Base-by-base conservation (phyloP, 2,888 invertebrate species). In the Calliopum simillimum region DNA sequence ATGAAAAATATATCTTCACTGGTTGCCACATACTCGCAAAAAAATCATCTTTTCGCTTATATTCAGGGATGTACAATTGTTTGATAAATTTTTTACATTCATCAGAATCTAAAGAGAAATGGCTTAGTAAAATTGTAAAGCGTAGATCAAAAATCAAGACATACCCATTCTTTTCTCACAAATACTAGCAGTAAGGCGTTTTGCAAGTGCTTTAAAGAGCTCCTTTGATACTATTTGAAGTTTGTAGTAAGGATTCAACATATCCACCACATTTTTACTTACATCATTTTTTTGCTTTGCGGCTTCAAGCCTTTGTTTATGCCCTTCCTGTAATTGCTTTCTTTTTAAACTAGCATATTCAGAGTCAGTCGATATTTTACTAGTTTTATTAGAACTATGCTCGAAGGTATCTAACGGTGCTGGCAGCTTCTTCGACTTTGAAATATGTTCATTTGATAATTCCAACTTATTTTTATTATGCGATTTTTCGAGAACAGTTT, bases 221-320 rank as follows among this genome's bases (percentile, higher is more conserved):
- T 84, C 84, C 67, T 81, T 84, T 68, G 81, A 80, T 41, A 81
- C 79, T 59, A 84, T 84, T 71, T 84, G 84, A 3, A 78, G 76
- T 70, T 84, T 84, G 25, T 84, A 84, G 64, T 84, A 84, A 0
- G 84, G 84, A 80, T 84, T 84, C 4, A 84, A 79, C 75, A 74
- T 78, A 63, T 79, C 79, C 12, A 82, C 84, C n/a, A 83, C 80
- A 2, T 75, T 72, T 75, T 82, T 83, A 55, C 82, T 82, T 0
- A 82, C 76, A 72, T 82, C 80, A 4, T 73, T 58, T 43, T 76
- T 75, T 49, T 75, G 74, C 65, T 74, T 76, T 19, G 73, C 75
- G 11, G 68, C 71, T 4, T 71, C 63, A 16, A 73, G 71, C 23
- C 74, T 74, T 44, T 73, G 56, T 49, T 68, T 65, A 46, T 1